A percentile compares a stretch with the other conserved stretches of the same genome.
Conservation (phyloP, 1,140 invertebrate species). For the Macrostomum lignano region DNA sequence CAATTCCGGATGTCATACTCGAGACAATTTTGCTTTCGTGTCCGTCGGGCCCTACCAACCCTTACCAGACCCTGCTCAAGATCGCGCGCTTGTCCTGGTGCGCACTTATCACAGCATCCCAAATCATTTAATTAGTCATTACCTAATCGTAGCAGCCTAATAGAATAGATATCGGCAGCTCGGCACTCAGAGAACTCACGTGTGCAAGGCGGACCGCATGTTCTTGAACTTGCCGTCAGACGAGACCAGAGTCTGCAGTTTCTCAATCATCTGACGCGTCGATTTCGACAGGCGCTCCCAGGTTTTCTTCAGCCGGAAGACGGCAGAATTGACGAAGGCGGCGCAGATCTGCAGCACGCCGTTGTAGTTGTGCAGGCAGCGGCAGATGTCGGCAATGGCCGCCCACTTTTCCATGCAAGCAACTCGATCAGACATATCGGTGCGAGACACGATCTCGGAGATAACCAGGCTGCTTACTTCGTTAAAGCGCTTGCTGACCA, state of each 20-base stretch:
- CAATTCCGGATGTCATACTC: too few species aligned
- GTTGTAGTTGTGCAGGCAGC: slow-evolving; percentile 72
- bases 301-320: slow-evolving; percentile 62
- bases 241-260: slow-evolving; percentile 51
- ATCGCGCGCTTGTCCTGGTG: too few species aligned
- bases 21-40: too few species aligned
- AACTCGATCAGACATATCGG: slow-evolving; percentile 39
- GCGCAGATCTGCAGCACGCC: slow-evolving; percentile 74
- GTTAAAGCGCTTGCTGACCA: slow-evolving; percentile 69
- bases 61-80: too few species aligned
- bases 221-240: slow-evolving; percentile 62
- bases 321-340: slow-evolving; percentile 59
- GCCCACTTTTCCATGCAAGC: slow-evolving; percentile 72
- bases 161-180: too few species aligned
- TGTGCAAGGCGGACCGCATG: slow-evolving; percentile 51
- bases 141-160: too few species aligned
- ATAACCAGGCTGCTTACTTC: slow-evolving; percentile 55
- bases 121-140: too few species aligned
- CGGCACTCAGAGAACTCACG: too few species aligned
- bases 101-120: too few species aligned
- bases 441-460: slow-evolving; percentile 49
- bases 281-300: slow-evolving; percentile 80
- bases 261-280: slow-evolving; percentile 59
- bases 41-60: too few species aligned
- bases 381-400: slow-evolving; percentile 60